phyloP scores from a whole-genome alignment of 2,888 invertebrate genomes.

The Cephonodes hylas region DNA sequence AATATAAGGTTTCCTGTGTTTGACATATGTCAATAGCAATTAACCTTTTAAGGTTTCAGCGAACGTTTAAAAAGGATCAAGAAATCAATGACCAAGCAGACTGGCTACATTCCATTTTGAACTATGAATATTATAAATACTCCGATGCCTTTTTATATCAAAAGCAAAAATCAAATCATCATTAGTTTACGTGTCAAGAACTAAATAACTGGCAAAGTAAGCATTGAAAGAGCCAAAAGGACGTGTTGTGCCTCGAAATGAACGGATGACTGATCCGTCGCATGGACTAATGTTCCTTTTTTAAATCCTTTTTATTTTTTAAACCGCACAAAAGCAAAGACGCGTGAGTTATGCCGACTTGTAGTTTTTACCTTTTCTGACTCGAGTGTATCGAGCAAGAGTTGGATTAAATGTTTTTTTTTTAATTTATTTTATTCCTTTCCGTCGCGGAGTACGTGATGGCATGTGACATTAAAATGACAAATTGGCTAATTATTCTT shows the following conservation, averaged over 20 bases:
- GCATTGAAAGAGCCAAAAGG: conserved; percentile 50
- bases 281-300: conserved; percentile 76
- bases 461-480: conserved; percentile 81
- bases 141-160: conserved; percentile 13
- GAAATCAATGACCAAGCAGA: conserved; percentile 2
- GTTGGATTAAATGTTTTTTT: conserved; percentile 59
- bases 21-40: not conserved
- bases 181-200: conserved; percentile 52
- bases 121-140: conserved; percentile 5
- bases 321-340: conserved; percentile 71
- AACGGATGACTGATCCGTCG: conserved; percentile 77
- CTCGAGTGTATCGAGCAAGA: conserved; percentile 64
- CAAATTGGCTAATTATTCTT: conserved; percentile 80
- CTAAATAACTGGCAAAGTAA: conserved; percentile 53
- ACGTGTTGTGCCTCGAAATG: conserved; percentile 66
- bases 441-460: conserved; percentile 64
- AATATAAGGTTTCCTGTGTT: not conserved
- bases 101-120: not conserved
- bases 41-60: not conserved
- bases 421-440: conserved; percentile 56
- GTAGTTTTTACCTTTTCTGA: conserved; percentile 79
- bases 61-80: not conserved
- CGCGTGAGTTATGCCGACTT: conserved; percentile 75
- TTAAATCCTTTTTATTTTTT: conserved; percentile 67
- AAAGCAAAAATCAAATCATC: conserved; percentile 62